phyloP scores from a whole-genome alignment of 35 echinoderm and acorn worm genomes.

The Apostichopus californicus region DNA sequence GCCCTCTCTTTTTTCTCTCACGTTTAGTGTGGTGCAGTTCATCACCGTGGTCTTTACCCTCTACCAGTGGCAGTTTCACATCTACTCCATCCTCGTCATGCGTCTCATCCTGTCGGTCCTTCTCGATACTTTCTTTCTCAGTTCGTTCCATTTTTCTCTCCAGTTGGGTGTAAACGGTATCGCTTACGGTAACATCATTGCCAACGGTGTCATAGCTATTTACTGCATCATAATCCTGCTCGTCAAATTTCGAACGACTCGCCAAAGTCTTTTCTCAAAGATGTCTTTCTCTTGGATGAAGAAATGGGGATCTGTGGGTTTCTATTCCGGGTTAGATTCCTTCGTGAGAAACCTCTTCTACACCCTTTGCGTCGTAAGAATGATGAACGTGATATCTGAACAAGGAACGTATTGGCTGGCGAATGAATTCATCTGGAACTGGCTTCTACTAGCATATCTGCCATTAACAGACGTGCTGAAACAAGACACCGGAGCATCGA shows the following conservation, averaged over 20 bases:
- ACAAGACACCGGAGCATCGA: slow-evolving; percentile 37
- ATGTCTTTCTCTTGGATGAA: slow-evolving; percentile 42
- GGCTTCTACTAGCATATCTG: slow-evolving; percentile 23
- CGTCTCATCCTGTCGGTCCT: slow-evolving; percentile 22
- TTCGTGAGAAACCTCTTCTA: slow-evolving; percentile 46
- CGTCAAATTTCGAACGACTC: not conserved
- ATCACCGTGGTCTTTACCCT: slow-evolving; percentile 39
- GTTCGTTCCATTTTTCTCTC: slow-evolving; percentile 21
- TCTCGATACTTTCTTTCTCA: slow-evolving; percentile 29
- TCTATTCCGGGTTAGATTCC: slow-evolving; percentile 47
- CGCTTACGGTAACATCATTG: slow-evolving; percentile 44
- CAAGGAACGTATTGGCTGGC: slow-evolving; percentile 44
- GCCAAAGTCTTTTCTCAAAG: not conserved
- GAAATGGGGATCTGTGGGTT: slow-evolving; percentile 23
- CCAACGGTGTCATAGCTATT: not conserved
- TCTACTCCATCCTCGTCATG: slow-evolving; percentile 11
- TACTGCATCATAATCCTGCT: slow-evolving; percentile 10
- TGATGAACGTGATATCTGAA: slow-evolving; percentile 33
- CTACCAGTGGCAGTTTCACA: slow-evolving; percentile 23
- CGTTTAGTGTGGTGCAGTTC: slow-evolving; percentile 24
- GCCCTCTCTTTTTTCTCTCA: not conserved
- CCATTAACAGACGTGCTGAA: slow-evolving; percentile 21
- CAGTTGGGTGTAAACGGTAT: slow-evolving; percentile 44
- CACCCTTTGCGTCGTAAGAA: slow-evolving; percentile 22
- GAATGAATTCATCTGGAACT: slow-evolving; percentile 53